These are phyloP conservation scores for Nephotettix cincticeps DNA, from an alignment of 1,140 invertebrate genomes.

Conservation along the genomic window DNA sequence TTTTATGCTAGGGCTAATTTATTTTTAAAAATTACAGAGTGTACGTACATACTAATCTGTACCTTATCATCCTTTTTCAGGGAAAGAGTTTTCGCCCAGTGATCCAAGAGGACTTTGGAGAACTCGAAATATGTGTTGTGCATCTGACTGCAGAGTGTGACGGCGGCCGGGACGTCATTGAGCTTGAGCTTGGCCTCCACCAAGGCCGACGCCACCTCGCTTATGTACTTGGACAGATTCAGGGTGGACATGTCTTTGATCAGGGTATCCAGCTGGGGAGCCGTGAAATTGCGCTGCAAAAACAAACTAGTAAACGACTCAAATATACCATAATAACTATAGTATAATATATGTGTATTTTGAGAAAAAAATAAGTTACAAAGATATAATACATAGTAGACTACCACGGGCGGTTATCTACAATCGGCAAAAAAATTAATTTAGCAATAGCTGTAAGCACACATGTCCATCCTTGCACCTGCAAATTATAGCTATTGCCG, in stretches of 20 bases:
- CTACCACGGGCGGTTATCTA: no score
- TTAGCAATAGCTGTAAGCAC: no score
- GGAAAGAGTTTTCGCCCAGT: slow-evolving; percentile 37
- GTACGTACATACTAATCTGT: no score
- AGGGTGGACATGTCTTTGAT: slow-evolving; percentile 85
- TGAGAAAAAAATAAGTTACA: no score
- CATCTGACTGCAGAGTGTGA: slow-evolving; percentile 82
- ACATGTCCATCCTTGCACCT: no score
- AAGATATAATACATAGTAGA: no score
- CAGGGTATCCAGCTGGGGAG: slow-evolving; percentile 78
- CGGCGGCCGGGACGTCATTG: slow-evolving; percentile 85
- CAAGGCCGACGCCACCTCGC: slow-evolving; percentile 88
- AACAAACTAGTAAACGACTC: not conserved
- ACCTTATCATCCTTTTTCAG: slow-evolving; percentile 39
- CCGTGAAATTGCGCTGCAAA: slow-evolving; percentile 71
- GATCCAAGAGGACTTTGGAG: slow-evolving; percentile 62
- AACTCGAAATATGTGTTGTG: slow-evolving; percentile 93
- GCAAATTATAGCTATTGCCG: no score
- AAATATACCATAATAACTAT: no score
- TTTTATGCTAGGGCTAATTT: no score
- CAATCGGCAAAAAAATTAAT: no score
- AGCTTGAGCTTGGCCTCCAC: slow-evolving; percentile 93
- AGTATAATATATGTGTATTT: no score
- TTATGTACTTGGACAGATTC: slow-evolving; percentile 95
- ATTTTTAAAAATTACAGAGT: no score